Evolutionary conservation across 2,113 vertebrate species (phyloP).

Genomic region (Physeter macrocephalus): DNA sequence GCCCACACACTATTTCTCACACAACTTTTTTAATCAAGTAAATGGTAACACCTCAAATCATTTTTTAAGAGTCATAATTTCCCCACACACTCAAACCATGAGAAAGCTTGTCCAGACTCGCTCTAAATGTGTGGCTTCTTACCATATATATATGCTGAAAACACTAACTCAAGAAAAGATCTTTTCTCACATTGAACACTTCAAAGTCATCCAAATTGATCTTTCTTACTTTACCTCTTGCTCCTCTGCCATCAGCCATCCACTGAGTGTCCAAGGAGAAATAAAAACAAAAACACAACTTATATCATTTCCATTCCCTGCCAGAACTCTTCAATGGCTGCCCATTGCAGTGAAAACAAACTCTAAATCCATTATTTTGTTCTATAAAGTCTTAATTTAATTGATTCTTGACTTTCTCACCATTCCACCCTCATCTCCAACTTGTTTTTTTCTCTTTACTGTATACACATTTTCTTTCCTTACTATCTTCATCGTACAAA

Average conservation of each 20-base stretch:
- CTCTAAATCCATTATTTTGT: neutral
- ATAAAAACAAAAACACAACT: neutral
- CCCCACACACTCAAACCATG: neutral
- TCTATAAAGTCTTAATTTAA: neutral
- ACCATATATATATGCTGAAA: neutral
- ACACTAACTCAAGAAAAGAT: neutral
- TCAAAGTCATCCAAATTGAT: neutral
- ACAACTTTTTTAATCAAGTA: neutral
- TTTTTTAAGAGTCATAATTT: neutral
- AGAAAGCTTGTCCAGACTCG: neutral
- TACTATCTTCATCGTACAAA: neutral
- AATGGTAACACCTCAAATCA: neutral
- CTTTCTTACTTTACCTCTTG: neutral
- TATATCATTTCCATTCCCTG: neutral
- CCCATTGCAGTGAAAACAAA: neutral
- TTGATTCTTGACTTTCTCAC: neutral
- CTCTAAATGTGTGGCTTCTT: neutral
- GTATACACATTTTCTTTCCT: neutral
- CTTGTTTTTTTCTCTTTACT: neutral
- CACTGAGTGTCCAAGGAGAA: neutral
- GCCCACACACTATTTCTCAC: neutral
- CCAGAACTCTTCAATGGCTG: neutral
- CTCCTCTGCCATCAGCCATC: neutral
- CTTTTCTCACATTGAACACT: neutral
- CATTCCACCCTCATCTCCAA: neutral